Evolutionary conservation across 2,113 vertebrate species (phyloP).

Genomic region (Lasiurus cinereus): DNA sequence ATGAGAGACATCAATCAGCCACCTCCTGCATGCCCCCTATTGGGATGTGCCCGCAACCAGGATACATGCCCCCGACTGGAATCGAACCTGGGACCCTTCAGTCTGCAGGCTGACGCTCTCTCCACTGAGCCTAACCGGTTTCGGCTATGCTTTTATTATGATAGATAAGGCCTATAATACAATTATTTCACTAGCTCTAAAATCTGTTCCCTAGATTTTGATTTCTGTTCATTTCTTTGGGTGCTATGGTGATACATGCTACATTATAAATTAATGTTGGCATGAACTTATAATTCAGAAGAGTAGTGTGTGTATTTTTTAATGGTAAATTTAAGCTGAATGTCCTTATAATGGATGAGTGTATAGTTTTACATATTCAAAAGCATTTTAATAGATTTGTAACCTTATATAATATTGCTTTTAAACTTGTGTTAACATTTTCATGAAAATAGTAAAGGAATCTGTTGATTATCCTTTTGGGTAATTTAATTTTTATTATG

Average conservation of each 20-base stretch:
- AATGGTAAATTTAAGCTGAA: constrained; percentile 73
- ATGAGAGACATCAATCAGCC: too few relatives aligned
- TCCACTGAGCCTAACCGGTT: too few relatives aligned
- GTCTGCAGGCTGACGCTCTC: too few relatives aligned
- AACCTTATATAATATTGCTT: constrained; percentile 79
- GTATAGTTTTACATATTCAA: constrained; percentile 82
- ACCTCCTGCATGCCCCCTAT: too few relatives aligned
- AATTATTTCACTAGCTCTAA: constrained; percentile 79
- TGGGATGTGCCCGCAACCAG: too few relatives aligned
- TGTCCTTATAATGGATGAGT: constrained; percentile 72
- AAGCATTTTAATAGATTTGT: constrained; percentile 80
- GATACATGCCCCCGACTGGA: too few relatives aligned
- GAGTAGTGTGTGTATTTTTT: constrained; percentile 63
- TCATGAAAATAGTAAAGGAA: constrained; percentile 66
- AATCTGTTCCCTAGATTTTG: constrained; percentile 79
- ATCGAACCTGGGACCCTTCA: too few relatives aligned
- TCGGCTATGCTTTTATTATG: too few relatives aligned
- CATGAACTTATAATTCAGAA: constrained; percentile 72
- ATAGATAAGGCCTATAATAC: constrained; percentile 78
- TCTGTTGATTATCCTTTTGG: constrained; percentile 81
- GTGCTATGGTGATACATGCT: constrained; percentile 79
- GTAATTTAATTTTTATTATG: constrained; percentile 85
- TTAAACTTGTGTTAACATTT: constrained; percentile 83
- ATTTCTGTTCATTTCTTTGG: constrained; percentile 80
- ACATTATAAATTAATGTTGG: constrained; percentile 83